Evolutionary conservation across 2,888 invertebrate species (phyloP), one percentile per base, ranked within the genome.

Genomic region (Sarcophaga variegata): DNA sequence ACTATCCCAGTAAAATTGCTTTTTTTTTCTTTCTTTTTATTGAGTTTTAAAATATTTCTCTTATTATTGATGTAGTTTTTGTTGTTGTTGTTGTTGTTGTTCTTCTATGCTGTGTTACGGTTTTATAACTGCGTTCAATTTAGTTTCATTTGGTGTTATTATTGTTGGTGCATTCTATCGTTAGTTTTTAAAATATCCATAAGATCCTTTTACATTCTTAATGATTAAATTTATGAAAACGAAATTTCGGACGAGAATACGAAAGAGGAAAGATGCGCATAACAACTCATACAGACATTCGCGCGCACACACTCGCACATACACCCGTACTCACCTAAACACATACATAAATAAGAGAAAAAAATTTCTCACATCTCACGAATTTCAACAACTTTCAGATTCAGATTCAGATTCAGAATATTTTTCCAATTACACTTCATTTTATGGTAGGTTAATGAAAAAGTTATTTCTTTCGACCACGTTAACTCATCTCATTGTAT

Each of bases 191-290:
- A 1, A 54, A 54, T 54, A 54, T 54, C 12, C 54, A 54, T 54
- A 17, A 54, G 17, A 4, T 54, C 54, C 54, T 17, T 54, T 54
- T 54, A 14, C 54, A 12, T 14, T 54, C 12, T 1, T 72, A 69
- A 69, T 60, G 84, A 81, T 85, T 76, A 81, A 76, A 77, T 77
- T 83, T 85, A 85, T 85, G 85, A 85, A 85, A 85, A 74, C 69
- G 81, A 81, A 85, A 85, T 81, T 72, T 74, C 54, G 63, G 77
- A 64, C 54, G 67, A 75, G 54, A 71, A 76, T 71, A 66, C 80
- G 66, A 54, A 79, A 66, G n/a, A 75, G 5, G 5, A 75, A 74
- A 59, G 37, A 85, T 76, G 67, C 77, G 67, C 74, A 77, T 67
- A 37, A 37, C 8, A 37, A 8, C 8, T 10, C 37, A 45, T 85